Evolutionary conservation across 2,888 invertebrate species (phyloP), one percentile per base, ranked within the genome.

Genomic region (Orchesellides sinensis): DNA sequence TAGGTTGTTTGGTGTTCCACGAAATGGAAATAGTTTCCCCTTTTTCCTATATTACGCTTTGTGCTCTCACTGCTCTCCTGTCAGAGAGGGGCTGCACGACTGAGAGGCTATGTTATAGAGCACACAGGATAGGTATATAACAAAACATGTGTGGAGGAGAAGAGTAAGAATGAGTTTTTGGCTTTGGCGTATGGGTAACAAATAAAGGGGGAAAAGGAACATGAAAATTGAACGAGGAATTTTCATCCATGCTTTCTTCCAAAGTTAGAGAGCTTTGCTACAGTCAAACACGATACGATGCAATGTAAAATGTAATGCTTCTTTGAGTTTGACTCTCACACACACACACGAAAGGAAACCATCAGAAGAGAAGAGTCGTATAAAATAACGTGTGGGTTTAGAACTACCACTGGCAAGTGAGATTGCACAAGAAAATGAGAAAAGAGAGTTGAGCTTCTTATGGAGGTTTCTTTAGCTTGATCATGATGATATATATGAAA

Each of bases 281-380:
- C 17, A 61, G 23, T n/a, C 61, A 61, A 27, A n/a, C 29, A 19
- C 21, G 25, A 12, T 23, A 21, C 21, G 54, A 32, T 8, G 10
- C 40, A 14, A 8, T 32, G 40, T 40, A 8, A 40, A 8, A 14
- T 40, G 10, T 40, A 40, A n/a, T 40, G 25, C 32, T 61, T 61
- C 61, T 27, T 25, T 25, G 23, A 2, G 1, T 32, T 32, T 5
- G 1, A 2, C n/a, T 5, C 10, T 40, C 40, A 40, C 40, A 10
- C 10, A 40, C 40, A 40, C 10, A 40, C 77, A 77, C 77, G 77
- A 77, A 77, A 77, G 77, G 77, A 77, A 77, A 77, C 77, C 77
- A 77, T 77, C 77, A 77, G 40, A 27, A 29, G n/a, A 66, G 66
- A 2, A n/a, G 19, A 12, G 27, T 19, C 3, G 45, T 45, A 19